Conservation (phyloP, 2,113 vertebrate genomes). For the Zeus faber region DNA sequence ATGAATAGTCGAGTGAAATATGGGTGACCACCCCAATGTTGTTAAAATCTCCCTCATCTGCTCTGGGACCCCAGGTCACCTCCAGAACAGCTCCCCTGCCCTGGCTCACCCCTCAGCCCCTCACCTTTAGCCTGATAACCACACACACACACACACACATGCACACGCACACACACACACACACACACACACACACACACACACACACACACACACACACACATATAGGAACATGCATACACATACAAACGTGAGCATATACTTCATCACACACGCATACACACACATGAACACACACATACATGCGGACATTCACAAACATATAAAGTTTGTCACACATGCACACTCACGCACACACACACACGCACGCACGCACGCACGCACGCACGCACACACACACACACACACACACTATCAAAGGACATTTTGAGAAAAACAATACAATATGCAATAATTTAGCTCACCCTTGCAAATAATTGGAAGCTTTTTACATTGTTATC, state of each 20-base stretch:
- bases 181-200: neutral
- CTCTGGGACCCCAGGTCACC: slow-evolving; percentile 50
- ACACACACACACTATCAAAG: slow-evolving; percentile 2
- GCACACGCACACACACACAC: slow-evolving; percentile 16
- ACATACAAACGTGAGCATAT: neutral
- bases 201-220: neutral
- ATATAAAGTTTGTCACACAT: too few species aligned
- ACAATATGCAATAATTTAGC: too few species aligned
- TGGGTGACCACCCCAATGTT: slow-evolving; percentile 26
- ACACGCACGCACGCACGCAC: slow-evolving; percentile 12
- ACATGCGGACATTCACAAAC: too few species aligned
- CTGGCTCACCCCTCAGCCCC: slow-evolving; percentile 34
- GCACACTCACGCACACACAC: neutral
- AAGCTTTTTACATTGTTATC: too few species aligned
- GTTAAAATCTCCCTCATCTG: slow-evolving; percentile 42
- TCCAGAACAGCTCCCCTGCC: slow-evolving; percentile 10
- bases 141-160: slow-evolving; percentile 4
- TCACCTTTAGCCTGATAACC: slow-evolving; percentile 30
- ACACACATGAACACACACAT: neutral
- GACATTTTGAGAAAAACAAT: too few species aligned
- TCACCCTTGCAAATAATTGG: too few species aligned
- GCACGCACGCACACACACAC: slow-evolving; percentile 15
- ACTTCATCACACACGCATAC: neutral
- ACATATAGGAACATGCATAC: neutral
- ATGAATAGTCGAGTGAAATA: slow-evolving; percentile 18